Percentiles rank a stretch among this genome's conserved stretches.
These are phyloP conservation scores for Garra rufa DNA, from an alignment of 2,113 vertebrate genomes.

Conservation along the genomic window DNA sequence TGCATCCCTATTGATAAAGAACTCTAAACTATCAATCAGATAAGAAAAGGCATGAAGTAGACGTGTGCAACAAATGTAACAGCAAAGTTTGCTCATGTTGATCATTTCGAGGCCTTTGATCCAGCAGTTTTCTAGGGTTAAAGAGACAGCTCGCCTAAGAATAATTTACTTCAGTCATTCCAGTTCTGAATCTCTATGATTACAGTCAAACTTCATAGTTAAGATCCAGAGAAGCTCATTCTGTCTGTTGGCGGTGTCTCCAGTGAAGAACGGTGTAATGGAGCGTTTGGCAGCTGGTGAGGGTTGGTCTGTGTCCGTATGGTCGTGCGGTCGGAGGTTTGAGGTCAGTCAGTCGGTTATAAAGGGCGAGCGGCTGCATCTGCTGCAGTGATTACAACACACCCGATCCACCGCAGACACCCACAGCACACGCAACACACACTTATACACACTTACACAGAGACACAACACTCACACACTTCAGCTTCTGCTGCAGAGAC, in stretches of 20 bases:
- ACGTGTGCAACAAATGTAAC: neutral
- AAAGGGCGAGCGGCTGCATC: neutral
- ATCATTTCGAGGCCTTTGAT: neutral
- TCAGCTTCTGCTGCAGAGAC: too few relatives aligned
- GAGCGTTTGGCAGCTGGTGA: neutral
- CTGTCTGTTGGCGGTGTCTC: neutral
- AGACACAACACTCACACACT: too few relatives aligned
- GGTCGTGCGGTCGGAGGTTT: neutral
- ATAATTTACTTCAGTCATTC: neutral
- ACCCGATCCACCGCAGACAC: neutral
- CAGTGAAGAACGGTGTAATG: neutral
- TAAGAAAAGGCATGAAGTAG: neutral
- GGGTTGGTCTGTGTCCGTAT: neutral
- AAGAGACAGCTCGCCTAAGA: neutral
- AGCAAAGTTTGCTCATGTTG: neutral
- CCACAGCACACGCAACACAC: neutral
- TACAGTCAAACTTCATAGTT: neutral
- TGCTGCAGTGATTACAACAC: neutral
- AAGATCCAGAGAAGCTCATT: too few relatives aligned
- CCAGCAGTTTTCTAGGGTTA: neutral
- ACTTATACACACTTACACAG: too few relatives aligned
- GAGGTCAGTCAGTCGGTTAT: conserved; percentile 7
- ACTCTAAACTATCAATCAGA: too few relatives aligned
- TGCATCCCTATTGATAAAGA: too few relatives aligned
- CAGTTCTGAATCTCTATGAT: neutral